These are phyloP conservation scores for Polyommatus icarus DNA, from an alignment of 2,888 invertebrate species.

Conservation along the genomic window DNA sequence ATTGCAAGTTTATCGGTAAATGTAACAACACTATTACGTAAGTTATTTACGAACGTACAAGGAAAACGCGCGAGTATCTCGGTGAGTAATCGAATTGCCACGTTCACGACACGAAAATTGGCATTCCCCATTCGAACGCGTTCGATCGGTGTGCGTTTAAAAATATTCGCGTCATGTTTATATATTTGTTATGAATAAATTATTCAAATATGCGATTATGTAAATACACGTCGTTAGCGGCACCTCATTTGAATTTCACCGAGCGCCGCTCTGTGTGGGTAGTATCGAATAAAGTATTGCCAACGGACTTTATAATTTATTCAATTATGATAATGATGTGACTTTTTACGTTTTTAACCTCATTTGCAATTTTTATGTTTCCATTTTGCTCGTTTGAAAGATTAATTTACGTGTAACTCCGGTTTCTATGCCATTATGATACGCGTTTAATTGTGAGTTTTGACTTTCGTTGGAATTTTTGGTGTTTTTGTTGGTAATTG, in stretches of 20 bases:
- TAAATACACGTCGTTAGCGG: constrained; percentile 67
- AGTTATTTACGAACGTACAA: constrained; percentile 22
- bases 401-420: constrained; percentile 19
- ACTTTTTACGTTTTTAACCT: constrained; percentile 36
- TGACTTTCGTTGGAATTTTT: constrained; percentile 2
- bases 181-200: constrained; percentile 64
- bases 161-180: constrained; percentile 49
- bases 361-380: constrained; percentile 36
- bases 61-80: constrained; percentile 9
- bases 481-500: neutral
- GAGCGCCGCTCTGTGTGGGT: constrained; percentile 60
- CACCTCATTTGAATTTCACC: constrained; percentile 75
- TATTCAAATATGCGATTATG: constrained; percentile 70
- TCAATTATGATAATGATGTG: constrained; percentile 43
- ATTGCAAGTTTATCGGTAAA: constrained; percentile 14
- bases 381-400: constrained; percentile 25
- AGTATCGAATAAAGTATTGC: constrained; percentile 55
- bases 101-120: neutral
- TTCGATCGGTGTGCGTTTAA: neutral
- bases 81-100: constrained; percentile 19
- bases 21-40: constrained; percentile 21
- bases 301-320: constrained; percentile 44
- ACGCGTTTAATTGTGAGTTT: neutral
- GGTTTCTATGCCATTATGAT: constrained; percentile 20
- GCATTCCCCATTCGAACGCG: constrained; percentile 3